A percentile compares a stretch with the other conserved stretches of the same genome.
Evolutionary conservation across 2,797 vertebrate genomes (phyloP).

Genomic region (Sebastolobus alascanus): DNA sequence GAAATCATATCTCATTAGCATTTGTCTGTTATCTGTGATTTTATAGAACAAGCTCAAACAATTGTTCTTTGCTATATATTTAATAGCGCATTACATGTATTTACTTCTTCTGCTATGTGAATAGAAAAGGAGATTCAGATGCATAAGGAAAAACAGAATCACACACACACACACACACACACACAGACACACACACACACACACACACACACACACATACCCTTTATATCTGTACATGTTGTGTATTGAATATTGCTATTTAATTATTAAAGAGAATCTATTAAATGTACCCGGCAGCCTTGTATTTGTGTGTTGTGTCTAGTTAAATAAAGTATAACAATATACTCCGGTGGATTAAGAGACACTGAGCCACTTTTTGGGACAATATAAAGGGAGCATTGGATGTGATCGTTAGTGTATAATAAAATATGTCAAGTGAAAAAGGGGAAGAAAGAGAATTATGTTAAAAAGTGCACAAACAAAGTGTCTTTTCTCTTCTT

Average conservation of each 20-base stretch:
- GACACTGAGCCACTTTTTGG: not conserved
- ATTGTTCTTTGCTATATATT: slow-evolving; percentile 36
- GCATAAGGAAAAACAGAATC: slow-evolving; percentile 26
- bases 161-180: not conserved
- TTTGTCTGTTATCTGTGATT: slow-evolving; percentile 54
- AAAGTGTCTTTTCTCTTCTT: not conserved
- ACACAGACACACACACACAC: not conserved
- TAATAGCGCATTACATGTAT: slow-evolving; percentile 13
- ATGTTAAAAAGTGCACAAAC: not conserved
- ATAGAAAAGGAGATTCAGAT: not conserved
- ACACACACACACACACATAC: not conserved
- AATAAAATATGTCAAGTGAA: not conserved
- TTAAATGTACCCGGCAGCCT: slow-evolving; percentile 14
- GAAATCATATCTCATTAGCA: slow-evolving; percentile 21
- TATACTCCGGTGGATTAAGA: not conserved
- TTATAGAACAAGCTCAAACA: not conserved
- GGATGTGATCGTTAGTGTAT: not conserved
- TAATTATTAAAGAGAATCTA: slow-evolving; percentile 65
- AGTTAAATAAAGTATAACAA: not conserved
- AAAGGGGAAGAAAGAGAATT: not conserved
- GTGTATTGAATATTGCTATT: slow-evolving; percentile 64
- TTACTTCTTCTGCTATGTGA: slow-evolving; percentile 15
- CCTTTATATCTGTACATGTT: slow-evolving; percentile 65
- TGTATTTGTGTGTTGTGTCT: slow-evolving; percentile 19
- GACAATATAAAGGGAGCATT: not conserved